Percentiles rank a stretch among this genome's conserved stretches.
Evolutionary conservation across 1,140 invertebrate species (phyloP).

Genomic region (Leguminivora glycinivorella): DNA sequence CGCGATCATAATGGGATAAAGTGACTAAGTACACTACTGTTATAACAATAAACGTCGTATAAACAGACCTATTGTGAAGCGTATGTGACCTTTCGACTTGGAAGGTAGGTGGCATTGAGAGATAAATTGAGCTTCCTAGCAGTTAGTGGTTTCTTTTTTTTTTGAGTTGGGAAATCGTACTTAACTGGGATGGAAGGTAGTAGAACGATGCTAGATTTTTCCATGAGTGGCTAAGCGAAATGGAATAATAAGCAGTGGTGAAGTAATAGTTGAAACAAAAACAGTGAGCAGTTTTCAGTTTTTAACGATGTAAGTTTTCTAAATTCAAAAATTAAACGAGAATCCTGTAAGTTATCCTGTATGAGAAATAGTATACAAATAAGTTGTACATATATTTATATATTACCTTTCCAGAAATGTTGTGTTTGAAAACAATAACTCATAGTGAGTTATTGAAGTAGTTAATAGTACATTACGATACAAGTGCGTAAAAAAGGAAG

Average conservation of each 20-base stretch:
- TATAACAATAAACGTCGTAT: neutral
- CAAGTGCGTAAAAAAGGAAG: too few species aligned
- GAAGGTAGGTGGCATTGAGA: slow-evolving; percentile 11
- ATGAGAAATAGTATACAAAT: too few species aligned
- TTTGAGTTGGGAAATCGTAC: neutral
- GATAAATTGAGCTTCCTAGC: slow-evolving; percentile 22
- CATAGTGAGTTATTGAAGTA: too few species aligned
- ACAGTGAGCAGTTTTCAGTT: too few species aligned
- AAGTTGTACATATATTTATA: too few species aligned
- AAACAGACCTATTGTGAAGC: neutral
- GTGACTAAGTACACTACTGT: slow-evolving; percentile 7
- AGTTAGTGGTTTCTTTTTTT: slow-evolving; percentile 15
- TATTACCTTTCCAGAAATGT: too few species aligned
- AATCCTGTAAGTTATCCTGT: too few species aligned
- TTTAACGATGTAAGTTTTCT: too few species aligned
- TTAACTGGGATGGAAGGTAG: neutral
- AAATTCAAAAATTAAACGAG: too few species aligned
- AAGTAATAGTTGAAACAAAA: neutral
- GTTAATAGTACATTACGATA: too few species aligned
- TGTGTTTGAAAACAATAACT: too few species aligned
- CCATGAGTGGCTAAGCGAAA: neutral
- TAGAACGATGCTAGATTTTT: neutral
- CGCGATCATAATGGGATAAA: slow-evolving; percentile 21
- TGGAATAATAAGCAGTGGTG: neutral
- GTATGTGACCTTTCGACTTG: neutral